Base-by-base conservation (phyloP, 2,888 invertebrate species). In the Drosophila setosimentum region DNA sequence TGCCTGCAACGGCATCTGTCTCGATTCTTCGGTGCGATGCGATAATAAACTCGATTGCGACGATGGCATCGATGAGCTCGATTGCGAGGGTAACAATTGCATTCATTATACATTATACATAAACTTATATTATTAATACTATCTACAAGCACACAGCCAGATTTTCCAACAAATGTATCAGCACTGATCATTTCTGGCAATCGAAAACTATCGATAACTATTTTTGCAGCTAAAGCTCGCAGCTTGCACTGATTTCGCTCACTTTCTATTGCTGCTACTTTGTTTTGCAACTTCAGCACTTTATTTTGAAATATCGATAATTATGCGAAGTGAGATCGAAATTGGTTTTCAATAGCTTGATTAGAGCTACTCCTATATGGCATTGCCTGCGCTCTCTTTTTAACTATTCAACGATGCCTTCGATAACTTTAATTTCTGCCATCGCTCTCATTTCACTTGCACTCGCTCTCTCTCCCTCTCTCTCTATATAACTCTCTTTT, bases 41-140 rank as follows among this genome's bases (percentile, higher is more conserved):
- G 95, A 96, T 92, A 94, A 94, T 32, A 91, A 94, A 50, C 64
- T 84, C 3, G 95, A 96, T 88, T 96, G 96, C 82, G 32, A 77
- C 10, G 95, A 95, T 88, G 92, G 91, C 58, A 94, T 94, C 75
- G 96, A 96, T 85, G 93, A 93, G 79, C 81, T 73, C 64, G 78
- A 91, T 80, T 93, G 93, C 83, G 79, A 82, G 84, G 92, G 92
- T 92, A 92, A 91, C 50, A 70, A 69, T 29, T 45, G 24, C 49
- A 63, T 49, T 27, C 35, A 58, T 60, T 64, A 42, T 27, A 40
- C 53, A 58, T 21, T n/a, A n/a, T 53, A 30, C 40, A 37, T 37
- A 29, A 11, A 16, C 8, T 8, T 45, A 45, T 24, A 24, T 45
- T 24, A 45, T 37, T 35, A 37, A 35, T 50, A 37, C 45, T 59